These are phyloP conservation scores for Dinoponera quadriceps DNA, from an alignment of 1,140 invertebrate species.

Conservation along the genomic window DNA sequence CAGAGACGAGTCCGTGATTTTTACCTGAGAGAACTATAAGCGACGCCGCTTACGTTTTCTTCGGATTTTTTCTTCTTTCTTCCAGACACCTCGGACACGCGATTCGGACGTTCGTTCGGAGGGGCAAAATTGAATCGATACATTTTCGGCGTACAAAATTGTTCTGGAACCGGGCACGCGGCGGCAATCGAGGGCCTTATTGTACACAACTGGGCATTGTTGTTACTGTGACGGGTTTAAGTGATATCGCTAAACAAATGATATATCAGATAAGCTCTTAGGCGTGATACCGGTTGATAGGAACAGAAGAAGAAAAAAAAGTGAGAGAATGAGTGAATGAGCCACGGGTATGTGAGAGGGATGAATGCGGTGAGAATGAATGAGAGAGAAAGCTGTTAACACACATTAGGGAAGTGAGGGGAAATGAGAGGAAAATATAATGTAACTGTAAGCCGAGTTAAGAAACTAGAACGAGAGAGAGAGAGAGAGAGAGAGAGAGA, in stretches of 20 bases:
- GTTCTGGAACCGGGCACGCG: constrained; percentile 60
- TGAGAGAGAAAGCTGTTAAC: not conserved
- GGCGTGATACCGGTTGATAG: constrained; percentile 42
- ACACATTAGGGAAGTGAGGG: constrained; percentile 63
- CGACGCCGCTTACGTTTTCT: not conserved
- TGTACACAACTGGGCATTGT: constrained; percentile 85
- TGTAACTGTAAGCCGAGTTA: constrained; percentile 45
- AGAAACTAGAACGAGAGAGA: constrained; percentile 43
- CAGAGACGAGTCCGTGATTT: not conserved
- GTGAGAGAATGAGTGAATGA: not conserved
- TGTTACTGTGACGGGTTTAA: constrained; percentile 81
- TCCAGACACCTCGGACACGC: constrained; percentile 4
- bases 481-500: constrained; percentile 20
- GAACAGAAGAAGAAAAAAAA: constrained; percentile 10
- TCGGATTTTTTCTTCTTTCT: constrained; percentile 23
- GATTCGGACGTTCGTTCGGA: not conserved
- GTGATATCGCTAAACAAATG: constrained; percentile 81
- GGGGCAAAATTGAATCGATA: not conserved
- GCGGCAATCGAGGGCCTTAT: constrained; percentile 84
- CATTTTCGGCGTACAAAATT: constrained; percentile 33
- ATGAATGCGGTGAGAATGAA: too few species aligned
- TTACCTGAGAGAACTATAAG: not conserved
- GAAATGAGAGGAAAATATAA: constrained; percentile 47
- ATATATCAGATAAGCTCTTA: constrained; percentile 76
- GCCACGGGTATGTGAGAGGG: too few species aligned